phyloP scores from a whole-genome alignment of 2,113 vertebrate genomes.

The Argyrosomus japonicus region DNA sequence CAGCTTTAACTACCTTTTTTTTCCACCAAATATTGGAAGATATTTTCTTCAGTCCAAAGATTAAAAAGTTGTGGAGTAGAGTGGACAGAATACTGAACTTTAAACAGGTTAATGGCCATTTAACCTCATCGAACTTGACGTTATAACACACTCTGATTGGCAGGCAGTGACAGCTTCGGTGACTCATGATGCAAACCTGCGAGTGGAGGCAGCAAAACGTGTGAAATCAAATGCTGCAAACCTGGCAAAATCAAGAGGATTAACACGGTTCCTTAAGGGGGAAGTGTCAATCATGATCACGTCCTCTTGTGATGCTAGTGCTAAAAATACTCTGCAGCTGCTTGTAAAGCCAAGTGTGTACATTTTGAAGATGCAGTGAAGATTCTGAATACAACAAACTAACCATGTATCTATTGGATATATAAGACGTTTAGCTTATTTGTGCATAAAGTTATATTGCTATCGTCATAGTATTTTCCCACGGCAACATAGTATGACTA shows the following conservation, averaged over 20 bases:
- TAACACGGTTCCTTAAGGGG: slow-evolving; percentile 40
- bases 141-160: slow-evolving; percentile 49
- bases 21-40: neutral
- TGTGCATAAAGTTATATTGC: neutral
- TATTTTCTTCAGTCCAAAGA: neutral
- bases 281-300: slow-evolving; percentile 62
- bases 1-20: neutral
- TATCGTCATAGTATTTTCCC: neutral
- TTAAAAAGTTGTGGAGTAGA: neutral
- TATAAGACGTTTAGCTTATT: neutral
- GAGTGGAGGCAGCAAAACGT: slow-evolving; percentile 44
- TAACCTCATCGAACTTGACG: slow-evolving; percentile 34
- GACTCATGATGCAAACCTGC: slow-evolving; percentile 58
- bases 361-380: neutral
- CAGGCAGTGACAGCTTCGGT: slow-evolving; percentile 54
- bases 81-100: neutral
- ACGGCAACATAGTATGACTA: neutral
- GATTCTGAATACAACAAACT: neutral
- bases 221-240: slow-evolving; percentile 58
- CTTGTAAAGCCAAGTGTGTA: neutral
- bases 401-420: neutral
- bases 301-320: slow-evolving; percentile 1
- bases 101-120: slow-evolving; percentile 11
- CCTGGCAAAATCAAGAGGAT: slow-evolving; percentile 40
- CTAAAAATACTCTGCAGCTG: slow-evolving; percentile 41